A percentile compares a stretch with the other conserved stretches of the same genome.
phyloP scores from a whole-genome alignment of 1,140 invertebrate species.

The Cryptotermes secundus region DNA sequence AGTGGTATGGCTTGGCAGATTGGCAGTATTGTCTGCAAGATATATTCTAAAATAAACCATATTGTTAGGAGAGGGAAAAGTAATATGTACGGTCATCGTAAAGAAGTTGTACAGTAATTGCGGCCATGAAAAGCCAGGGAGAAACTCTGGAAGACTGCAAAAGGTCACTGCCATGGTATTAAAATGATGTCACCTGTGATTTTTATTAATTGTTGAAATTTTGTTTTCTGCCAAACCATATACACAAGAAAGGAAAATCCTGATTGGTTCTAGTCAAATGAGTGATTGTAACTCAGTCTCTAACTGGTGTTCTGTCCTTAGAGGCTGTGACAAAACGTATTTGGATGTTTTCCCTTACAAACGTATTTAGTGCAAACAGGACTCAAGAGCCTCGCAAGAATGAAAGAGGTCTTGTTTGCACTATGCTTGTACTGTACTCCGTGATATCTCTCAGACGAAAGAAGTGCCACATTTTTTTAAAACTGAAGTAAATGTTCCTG shows the following conservation, averaged over 20 bases:
- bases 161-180: constrained; percentile 32
- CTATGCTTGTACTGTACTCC: constrained; percentile 38
- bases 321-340: constrained; percentile 40
- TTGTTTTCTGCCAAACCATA: constrained; percentile 35
- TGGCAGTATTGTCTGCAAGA: not conserved
- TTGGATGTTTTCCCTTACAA: constrained; percentile 38
- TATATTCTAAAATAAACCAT: constrained; percentile 31
- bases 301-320: constrained; percentile 39
- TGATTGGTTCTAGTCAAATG: constrained; percentile 40
- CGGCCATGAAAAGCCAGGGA: not conserved
- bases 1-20: constrained; percentile 34
- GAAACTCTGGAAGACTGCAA: constrained; percentile 28
- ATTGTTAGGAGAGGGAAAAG: not conserved
- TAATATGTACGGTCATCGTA: not conserved
- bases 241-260: constrained; percentile 30
- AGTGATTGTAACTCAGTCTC: constrained; percentile 39
- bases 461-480: constrained; percentile 42
- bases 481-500: constrained; percentile 54
- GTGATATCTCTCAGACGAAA: constrained; percentile 41
- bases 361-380: constrained; percentile 37
- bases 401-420: constrained; percentile 39
- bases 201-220: constrained; percentile 27
- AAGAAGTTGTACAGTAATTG: constrained; percentile 9
- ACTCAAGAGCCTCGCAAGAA: constrained; percentile 37
- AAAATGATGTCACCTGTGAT: constrained; percentile 29